phyloP scores from a whole-genome alignment of 2,888 invertebrate genomes.

The Arrhopalites spinosus region DNA sequence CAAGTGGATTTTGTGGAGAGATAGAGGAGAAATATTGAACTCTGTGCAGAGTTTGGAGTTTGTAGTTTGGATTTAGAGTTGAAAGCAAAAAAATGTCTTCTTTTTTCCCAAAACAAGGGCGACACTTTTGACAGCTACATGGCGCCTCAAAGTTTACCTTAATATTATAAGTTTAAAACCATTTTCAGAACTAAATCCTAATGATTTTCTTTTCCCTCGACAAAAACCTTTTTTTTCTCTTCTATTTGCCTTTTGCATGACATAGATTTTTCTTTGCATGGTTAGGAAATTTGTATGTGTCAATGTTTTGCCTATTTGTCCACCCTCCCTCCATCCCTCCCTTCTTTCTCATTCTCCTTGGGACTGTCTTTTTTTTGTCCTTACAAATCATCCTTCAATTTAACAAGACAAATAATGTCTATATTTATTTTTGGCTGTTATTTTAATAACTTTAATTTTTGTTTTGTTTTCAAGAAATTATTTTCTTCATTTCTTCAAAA shows the following conservation, averaged over 20 bases:
- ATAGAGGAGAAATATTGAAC: too few relatives aligned
- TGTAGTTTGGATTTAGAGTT: neutral
- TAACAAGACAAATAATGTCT: too few relatives aligned
- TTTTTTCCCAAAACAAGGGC: slow-evolving; percentile 44
- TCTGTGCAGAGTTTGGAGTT: neutral
- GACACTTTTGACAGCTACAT: slow-evolving; percentile 53
- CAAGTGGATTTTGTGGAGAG: slow-evolving; percentile 11
- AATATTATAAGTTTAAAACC: neutral
- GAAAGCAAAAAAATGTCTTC: slow-evolving; percentile 20
- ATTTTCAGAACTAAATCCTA: slow-evolving; percentile 8
- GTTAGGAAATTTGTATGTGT: slow-evolving; percentile 32
- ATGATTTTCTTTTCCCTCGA: slow-evolving; percentile 3
- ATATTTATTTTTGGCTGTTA: too few relatives aligned
- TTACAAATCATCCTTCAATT: too few relatives aligned
- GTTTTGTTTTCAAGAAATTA: too few relatives aligned
- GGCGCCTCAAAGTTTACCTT: slow-evolving; percentile 43
- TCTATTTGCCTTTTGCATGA: neutral
- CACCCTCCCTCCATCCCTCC: neutral
- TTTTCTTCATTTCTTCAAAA: too few relatives aligned
- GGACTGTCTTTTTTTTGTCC: too few relatives aligned
- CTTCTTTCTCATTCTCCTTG: too few relatives aligned
- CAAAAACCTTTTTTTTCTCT: neutral
- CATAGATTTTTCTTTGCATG: neutral
- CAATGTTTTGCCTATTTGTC: slow-evolving; percentile 33
- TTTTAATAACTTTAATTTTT: too few relatives aligned